phyloP scores from a whole-genome alignment of 2,797 vertebrate genomes.

The Girardinus metallicus region DNA sequence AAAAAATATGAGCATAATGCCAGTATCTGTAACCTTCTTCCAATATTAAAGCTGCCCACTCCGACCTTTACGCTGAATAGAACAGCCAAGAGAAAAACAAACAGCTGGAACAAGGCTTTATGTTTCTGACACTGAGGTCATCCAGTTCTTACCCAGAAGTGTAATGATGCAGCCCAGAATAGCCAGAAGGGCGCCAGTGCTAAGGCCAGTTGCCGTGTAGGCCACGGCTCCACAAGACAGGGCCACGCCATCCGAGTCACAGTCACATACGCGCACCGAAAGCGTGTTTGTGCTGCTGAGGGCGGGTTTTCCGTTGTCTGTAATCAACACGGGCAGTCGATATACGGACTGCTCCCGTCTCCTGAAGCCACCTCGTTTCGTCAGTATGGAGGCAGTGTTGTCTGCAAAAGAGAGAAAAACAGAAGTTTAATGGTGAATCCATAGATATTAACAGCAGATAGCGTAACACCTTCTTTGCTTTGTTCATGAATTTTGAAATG shows the following conservation, averaged over 20 bases:
- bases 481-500: conserved; percentile 27
- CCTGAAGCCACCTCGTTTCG: conserved; percentile 88
- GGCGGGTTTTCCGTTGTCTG: conserved; percentile 91
- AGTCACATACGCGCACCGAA: conserved; percentile 92
- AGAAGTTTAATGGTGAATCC: background rate
- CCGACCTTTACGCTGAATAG: background rate
- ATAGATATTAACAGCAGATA: conserved; percentile 19
- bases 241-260: conserved; percentile 86
- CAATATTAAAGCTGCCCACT: too few species aligned
- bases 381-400: conserved; percentile 92
- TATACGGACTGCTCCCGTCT: conserved; percentile 91
- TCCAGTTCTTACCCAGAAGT: conserved; percentile 84
- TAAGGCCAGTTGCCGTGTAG: conserved; percentile 91
- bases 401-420: conserved; percentile 74
- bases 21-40: background rate
- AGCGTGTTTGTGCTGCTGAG: conserved; percentile 96
- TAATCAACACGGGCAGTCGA: conserved; percentile 90
- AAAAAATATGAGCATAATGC: background rate
- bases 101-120: background rate
- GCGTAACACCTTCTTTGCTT: conserved; percentile 21
- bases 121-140: conserved; percentile 21
- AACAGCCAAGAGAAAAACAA: background rate
- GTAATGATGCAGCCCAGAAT: conserved; percentile 95
- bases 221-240: conserved; percentile 92
- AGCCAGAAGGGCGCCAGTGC: conserved; percentile 93